These are phyloP conservation scores for Syndactyla subalaris DNA, from an alignment of 2,797 vertebrate species.

Conservation along the genomic window DNA sequence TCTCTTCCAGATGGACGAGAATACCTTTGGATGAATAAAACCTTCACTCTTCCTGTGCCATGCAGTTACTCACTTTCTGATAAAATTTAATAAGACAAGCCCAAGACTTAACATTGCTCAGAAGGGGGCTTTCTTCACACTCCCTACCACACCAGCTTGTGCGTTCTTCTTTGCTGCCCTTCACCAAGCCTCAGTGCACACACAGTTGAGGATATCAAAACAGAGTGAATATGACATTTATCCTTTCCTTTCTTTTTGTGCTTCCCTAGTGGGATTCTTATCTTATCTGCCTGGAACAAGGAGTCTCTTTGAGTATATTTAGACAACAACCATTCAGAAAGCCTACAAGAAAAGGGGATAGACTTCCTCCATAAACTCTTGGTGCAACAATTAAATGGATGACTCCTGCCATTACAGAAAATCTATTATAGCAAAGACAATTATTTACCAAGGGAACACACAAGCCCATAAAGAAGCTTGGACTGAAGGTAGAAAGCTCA, in stretches of 20 bases:
- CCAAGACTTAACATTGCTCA: background rate
- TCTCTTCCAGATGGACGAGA: background rate
- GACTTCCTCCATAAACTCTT: slow-evolving; percentile 46
- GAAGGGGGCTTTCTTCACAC: background rate
- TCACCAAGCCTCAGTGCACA: background rate
- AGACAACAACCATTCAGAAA: slow-evolving; percentile 24
- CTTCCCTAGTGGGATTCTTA: background rate
- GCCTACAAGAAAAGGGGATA: background rate
- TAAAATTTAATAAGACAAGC: background rate
- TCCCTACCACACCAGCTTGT: background rate
- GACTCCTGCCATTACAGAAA: slow-evolving; percentile 6
- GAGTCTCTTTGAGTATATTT: background rate
- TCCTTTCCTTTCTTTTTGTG: background rate
- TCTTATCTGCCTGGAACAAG: slow-evolving; percentile 12
- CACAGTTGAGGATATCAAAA: background rate
- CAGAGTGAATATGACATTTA: background rate
- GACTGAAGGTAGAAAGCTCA: slow-evolving; percentile 9
- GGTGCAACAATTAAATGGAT: background rate
- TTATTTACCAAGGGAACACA: slow-evolving; percentile 24
- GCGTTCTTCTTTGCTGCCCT: background rate
- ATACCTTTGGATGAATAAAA: background rate
- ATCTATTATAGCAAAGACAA: slow-evolving; percentile 25
- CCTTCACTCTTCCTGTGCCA: background rate
- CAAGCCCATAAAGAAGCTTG: slow-evolving; percentile 6
- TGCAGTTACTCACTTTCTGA: background rate